A percentile compares a stretch with the other conserved stretches of the same genome.
Conservation (phyloP, 2,113 vertebrate species). For the Toxotes chatareus region DNA sequence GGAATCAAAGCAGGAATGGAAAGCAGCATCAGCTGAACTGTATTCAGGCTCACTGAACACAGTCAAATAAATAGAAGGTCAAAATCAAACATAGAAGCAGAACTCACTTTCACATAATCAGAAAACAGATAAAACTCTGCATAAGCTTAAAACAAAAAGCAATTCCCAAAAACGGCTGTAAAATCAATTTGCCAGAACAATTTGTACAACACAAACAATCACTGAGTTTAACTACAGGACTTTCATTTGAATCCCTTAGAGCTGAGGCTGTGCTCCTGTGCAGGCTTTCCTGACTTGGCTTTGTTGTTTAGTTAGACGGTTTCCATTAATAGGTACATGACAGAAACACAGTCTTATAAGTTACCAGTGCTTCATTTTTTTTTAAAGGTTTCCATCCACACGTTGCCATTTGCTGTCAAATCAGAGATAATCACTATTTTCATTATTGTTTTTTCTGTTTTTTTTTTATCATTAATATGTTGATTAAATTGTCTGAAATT, state of each 20-base stretch:
- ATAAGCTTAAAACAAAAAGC: background rate
- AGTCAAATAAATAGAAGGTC: slow-evolving; percentile 2
- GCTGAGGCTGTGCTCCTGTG: too few relatives aligned
- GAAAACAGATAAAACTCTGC: background rate
- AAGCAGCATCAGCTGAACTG: background rate
- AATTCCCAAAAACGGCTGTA: background rate
- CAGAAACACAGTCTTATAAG: background rate
- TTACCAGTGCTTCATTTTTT: background rate
- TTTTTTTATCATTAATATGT: too few relatives aligned
- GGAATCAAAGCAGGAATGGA: background rate
- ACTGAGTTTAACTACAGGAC: background rate
- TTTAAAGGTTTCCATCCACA: background rate
- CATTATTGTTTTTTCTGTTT: too few relatives aligned
- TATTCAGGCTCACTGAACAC: background rate
- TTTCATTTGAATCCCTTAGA: background rate
- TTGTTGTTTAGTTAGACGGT: background rate
- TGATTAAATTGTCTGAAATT: too few relatives aligned
- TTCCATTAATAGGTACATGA: too few relatives aligned
- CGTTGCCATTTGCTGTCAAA: background rate
- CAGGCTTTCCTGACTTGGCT: background rate
- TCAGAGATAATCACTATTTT: too few relatives aligned
- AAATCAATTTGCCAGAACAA: background rate
- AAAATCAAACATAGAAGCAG: background rate
- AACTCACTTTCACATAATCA: background rate
- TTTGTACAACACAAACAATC: background rate